A percentile compares a stretch with the other conserved stretches of the same genome.
phyloP scores from a whole-genome alignment of 2,888 invertebrate species.

The Cyclophora punctaria region DNA sequence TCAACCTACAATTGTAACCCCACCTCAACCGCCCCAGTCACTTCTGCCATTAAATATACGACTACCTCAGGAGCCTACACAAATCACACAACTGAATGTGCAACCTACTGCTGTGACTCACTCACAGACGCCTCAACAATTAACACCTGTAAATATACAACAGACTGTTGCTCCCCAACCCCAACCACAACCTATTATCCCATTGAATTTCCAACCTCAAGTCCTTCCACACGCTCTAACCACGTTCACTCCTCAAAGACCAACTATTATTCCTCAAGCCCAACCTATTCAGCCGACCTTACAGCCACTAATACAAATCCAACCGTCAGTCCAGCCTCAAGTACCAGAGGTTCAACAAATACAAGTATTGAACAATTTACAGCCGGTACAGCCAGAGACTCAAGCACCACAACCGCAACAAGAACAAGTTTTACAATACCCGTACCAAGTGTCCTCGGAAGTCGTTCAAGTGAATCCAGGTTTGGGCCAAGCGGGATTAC shows the following conservation, averaged over 20 bases:
- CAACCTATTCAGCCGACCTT: neutral
- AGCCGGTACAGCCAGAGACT: too few species aligned
- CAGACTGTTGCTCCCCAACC: neutral
- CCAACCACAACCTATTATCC: neutral
- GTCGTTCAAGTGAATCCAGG: too few species aligned
- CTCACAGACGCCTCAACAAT: neutral
- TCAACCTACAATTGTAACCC: neutral
- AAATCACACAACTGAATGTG: too few species aligned
- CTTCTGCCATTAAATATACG: neutral
- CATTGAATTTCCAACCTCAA: neutral
- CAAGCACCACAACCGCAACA: too few species aligned
- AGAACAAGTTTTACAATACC: too few species aligned
- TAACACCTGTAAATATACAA: neutral
- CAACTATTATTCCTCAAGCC: neutral
- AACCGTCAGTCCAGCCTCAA: neutral
- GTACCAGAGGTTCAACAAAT: neutral
- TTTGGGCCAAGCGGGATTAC: too few species aligned
- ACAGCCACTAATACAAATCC: neutral
- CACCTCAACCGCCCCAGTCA: neutral
- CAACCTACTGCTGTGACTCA: neutral
- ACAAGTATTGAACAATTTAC: too few species aligned
- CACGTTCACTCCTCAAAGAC: neutral
- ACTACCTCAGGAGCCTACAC: neutral
- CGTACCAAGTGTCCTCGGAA: too few species aligned
- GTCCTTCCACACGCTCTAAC: neutral